Evolutionary conservation across 2,797 vertebrate species (phyloP).

Genomic region (Erpetoichthys calabaricus): DNA sequence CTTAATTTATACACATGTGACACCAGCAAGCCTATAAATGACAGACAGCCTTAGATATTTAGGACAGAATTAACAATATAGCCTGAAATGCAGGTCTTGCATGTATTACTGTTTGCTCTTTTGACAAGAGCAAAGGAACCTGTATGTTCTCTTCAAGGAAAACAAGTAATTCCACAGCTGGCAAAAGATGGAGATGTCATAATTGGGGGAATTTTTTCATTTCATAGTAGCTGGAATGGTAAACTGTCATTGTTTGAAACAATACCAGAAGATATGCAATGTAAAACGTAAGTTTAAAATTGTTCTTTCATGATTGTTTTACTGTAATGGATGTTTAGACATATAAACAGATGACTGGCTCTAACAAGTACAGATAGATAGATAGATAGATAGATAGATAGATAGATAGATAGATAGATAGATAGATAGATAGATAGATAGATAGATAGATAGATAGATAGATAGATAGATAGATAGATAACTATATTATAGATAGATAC

Average conservation of each 20-base stretch:
- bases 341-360: too few species aligned
- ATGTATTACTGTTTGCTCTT: constrained; percentile 26
- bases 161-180: constrained; percentile 34
- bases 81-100: constrained; percentile 16
- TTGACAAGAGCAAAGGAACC: constrained; percentile 22
- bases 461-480: too few species aligned
- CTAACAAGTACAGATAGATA: too few species aligned
- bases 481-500: too few species aligned
- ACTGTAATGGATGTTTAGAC: too few species aligned
- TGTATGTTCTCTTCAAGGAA: constrained; percentile 29
- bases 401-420: too few species aligned
- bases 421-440: too few species aligned
- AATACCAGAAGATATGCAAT: constrained; percentile 35
- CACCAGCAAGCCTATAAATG: too few species aligned
- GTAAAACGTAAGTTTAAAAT: constrained; percentile 41
- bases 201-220: constrained; percentile 59
- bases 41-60: too few species aligned
- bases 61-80: background rate
- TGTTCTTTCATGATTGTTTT: background rate
- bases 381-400: too few species aligned
- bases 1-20: too few species aligned
- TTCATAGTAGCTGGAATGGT: constrained; percentile 41
- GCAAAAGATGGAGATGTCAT: constrained; percentile 42
- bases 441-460: too few species aligned
- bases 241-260: constrained; percentile 34